These are phyloP conservation scores for Apodemus speciosus DNA, from an alignment of 2,113 vertebrate species.

Conservation along the genomic window DNA sequence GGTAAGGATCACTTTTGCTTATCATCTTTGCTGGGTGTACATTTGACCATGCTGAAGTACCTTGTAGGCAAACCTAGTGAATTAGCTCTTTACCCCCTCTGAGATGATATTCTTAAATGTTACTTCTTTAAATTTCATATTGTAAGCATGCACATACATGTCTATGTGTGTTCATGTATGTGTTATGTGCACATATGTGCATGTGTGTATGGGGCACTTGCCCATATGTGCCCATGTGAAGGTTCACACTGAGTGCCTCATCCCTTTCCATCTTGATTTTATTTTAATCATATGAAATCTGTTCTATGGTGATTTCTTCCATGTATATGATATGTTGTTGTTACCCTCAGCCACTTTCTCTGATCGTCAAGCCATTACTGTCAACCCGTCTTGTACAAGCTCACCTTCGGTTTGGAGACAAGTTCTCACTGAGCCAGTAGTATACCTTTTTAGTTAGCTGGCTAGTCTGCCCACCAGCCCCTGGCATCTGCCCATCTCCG, in stretches of 20 bases:
- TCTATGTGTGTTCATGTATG: neutral
- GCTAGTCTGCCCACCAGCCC: neutral
- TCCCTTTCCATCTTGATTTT: neutral
- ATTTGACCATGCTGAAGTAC: neutral
- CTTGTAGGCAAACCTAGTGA: neutral
- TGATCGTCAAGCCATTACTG: too few species aligned
- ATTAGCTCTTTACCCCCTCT: neutral
- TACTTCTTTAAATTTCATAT: neutral
- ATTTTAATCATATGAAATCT: too few species aligned
- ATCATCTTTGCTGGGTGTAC: neutral
- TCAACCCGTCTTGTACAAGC: neutral
- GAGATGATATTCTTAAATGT: neutral
- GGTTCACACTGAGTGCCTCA: neutral
- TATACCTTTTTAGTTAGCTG: neutral
- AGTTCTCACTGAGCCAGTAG: neutral
- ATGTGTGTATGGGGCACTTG: neutral
- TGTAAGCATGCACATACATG: too few species aligned
- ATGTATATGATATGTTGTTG: neutral
- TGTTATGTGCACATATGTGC: neutral
- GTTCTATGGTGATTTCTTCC: neutral
- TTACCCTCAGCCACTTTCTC: neutral
- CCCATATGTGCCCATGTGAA: neutral
- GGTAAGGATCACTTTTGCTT: neutral
- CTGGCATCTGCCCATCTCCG: neutral
- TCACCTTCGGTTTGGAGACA: neutral